Percentiles rank a stretch among this genome's conserved stretches.
Evolutionary conservation across 2,888 invertebrate genomes (phyloP).

Genomic region (Strigamia transsilvanica): DNA sequence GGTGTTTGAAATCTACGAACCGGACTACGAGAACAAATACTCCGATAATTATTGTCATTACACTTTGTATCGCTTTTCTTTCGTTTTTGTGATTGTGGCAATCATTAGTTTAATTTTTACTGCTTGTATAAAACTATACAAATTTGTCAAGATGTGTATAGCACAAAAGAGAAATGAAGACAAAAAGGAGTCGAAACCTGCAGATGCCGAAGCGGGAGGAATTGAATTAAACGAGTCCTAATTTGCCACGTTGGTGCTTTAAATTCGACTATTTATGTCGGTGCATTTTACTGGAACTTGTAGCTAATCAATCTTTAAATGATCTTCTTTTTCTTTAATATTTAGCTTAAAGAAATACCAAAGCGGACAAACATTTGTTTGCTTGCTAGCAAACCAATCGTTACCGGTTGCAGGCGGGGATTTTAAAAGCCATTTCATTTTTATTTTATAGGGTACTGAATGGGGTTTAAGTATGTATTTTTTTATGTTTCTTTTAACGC

Average conservation of each 20-base stretch:
- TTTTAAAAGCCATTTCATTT: no score
- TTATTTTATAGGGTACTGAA: no score
- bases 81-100: not conserved
- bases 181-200: not conserved
- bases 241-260: not conserved
- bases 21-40: not conserved
- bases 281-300: no score
- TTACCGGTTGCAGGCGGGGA: no score
- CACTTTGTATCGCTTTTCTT: not conserved
- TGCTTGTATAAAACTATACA: not conserved
- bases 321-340: no score
- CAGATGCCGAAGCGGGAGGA: not conserved
- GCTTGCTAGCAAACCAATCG: no score
- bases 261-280: not conserved
- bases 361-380: no score
- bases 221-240: not conserved
- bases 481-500: no score
- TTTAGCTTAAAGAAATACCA: no score
- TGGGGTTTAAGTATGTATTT: no score
- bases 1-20: not conserved
- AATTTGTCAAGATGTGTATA: not conserved
- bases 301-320: no score
- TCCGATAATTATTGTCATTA: not conserved
- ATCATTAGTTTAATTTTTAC: not conserved
- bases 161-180: not conserved